Percentiles rank a stretch among this genome's conserved stretches.
Evolutionary conservation across 2,113 vertebrate species (phyloP).

Genomic region (Spea bombifrons): DNA sequence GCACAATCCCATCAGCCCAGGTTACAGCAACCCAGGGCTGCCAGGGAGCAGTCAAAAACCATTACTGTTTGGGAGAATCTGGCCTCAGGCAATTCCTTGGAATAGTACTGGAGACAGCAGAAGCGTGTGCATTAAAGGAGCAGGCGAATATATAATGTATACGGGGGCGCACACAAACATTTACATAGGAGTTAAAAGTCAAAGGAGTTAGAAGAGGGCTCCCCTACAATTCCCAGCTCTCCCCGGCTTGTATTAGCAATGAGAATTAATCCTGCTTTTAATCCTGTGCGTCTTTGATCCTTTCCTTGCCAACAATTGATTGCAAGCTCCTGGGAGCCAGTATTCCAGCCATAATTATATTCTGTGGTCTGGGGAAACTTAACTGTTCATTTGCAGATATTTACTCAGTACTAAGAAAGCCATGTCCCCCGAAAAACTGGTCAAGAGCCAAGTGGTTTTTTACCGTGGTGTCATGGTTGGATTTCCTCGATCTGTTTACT

Average conservation of each 20-base stretch:
- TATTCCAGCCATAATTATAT: neutral
- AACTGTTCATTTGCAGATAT: neutral
- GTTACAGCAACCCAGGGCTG: constrained; percentile 95
- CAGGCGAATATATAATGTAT: constrained; percentile 38
- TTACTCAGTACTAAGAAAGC: neutral
- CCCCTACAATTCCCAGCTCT: constrained; percentile 37
- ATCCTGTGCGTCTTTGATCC: constrained; percentile 31
- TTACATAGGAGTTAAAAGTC: constrained; percentile 43
- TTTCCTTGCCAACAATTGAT: constrained; percentile 44
- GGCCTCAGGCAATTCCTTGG: constrained; percentile 96
- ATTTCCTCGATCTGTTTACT: neutral
- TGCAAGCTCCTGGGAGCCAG: constrained; percentile 69
- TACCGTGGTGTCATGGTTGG: too few relatives aligned
- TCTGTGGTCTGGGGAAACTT: neutral
- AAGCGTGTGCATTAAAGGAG: constrained; percentile 39
- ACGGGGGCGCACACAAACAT: constrained; percentile 48
- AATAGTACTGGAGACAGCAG: constrained; percentile 64
- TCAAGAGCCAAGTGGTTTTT: neutral
- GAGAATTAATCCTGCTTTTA: constrained; percentile 16
- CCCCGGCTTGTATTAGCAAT: constrained; percentile 20
- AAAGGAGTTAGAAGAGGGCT: constrained; percentile 9
- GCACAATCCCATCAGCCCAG: constrained; percentile 85
- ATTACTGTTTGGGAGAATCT: constrained; percentile 99
- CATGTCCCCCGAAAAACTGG: neutral
- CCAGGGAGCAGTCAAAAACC: constrained; percentile 99